Evolutionary conservation across 2,113 vertebrate species (phyloP).

Genomic region (Limanda limanda): DNA sequence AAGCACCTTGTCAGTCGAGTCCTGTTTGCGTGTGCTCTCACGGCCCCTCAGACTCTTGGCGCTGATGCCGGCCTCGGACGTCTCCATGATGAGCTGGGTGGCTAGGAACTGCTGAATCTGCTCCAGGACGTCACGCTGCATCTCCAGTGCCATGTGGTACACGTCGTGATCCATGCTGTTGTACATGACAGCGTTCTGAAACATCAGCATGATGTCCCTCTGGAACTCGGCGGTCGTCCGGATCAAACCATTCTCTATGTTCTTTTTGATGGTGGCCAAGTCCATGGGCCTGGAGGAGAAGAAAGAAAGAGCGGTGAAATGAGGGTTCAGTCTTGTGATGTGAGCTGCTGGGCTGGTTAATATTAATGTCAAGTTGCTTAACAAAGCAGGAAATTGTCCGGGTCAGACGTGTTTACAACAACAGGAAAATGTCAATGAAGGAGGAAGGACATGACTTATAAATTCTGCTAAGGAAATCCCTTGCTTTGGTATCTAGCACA

Average conservation of each 20-base stretch:
- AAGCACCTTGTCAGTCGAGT: conserved; percentile 96
- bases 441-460: no score
- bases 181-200: conserved; percentile 99
- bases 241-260: conserved; percentile 95
- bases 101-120: conserved; percentile 99
- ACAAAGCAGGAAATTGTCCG: no score
- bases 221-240: conserved; percentile 98
- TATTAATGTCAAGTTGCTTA: no score
- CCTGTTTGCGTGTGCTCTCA: conserved; percentile 93
- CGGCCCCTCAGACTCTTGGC: conserved; percentile 96
- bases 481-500: no score
- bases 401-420: no score
- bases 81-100: conserved; percentile 99
- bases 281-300: conserved; percentile 92
- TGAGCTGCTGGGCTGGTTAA: not conserved
- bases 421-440: not conserved
- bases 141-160: conserved; percentile 99
- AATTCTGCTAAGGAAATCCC: no score
- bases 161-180: conserved; percentile 99
- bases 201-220: conserved; percentile 99
- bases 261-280: conserved; percentile 98
- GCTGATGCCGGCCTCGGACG: conserved; percentile 95
- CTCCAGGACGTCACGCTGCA: conserved; percentile 98
- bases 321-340: not conserved
- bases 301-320: not conserved